Evolutionary conservation across 2,888 invertebrate genomes (phyloP).

Genomic region (Lepidonotus clava): DNA sequence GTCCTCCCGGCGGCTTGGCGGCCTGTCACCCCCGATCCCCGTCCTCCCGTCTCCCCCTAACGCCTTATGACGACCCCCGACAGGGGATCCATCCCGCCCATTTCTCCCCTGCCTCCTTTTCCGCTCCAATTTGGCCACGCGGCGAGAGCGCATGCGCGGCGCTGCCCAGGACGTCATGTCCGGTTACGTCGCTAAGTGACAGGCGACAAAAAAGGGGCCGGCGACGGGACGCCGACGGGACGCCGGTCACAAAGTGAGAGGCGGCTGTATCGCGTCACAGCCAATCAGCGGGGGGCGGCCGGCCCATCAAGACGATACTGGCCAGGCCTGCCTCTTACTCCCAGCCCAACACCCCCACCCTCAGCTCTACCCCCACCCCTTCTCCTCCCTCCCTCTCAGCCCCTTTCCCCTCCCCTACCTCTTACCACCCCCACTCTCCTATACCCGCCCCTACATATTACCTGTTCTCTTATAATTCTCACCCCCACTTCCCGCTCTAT

Average conservation of each 20-base stretch:
- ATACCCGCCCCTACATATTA: too few species aligned
- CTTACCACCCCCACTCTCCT: too few species aligned
- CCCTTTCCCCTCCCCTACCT: too few species aligned
- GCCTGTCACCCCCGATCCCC: background rate
- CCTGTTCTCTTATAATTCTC: too few species aligned
- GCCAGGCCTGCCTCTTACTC: background rate
- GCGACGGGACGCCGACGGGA: background rate
- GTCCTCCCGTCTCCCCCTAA: background rate
- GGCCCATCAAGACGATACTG: background rate
- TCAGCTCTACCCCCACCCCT: background rate
- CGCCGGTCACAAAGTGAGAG: conserved; percentile 29
- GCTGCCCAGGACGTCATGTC: conserved; percentile 33
- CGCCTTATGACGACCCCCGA: background rate
- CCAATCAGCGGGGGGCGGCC: conserved; percentile 34
- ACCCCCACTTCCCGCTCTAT: too few species aligned
- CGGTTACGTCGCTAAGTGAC: conserved; percentile 48
- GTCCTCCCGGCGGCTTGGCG: background rate
- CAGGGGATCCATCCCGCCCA: conserved; percentile 46
- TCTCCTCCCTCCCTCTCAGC: background rate
- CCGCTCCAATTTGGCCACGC: conserved; percentile 28
- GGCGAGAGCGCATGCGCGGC: background rate
- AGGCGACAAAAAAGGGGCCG: conserved; percentile 44
- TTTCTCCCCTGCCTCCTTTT: conserved; percentile 25
- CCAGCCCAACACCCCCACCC: background rate
- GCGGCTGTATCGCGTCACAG: conserved; percentile 47